Conservation (phyloP, 2,888 invertebrate genomes). For the Cabera pusaria region DNA sequence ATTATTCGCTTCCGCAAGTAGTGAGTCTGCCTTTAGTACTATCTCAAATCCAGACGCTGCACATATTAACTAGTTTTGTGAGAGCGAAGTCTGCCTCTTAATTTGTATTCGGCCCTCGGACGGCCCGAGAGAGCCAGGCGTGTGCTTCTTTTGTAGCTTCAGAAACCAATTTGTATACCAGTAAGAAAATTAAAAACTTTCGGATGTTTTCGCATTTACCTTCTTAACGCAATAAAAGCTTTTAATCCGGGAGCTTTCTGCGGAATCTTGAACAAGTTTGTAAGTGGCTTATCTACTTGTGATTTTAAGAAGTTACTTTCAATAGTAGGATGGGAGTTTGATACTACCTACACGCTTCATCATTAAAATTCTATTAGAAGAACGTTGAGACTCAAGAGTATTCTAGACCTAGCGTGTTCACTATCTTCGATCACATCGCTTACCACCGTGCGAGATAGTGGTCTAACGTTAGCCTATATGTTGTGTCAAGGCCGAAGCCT, state of each 20-base stretch:
- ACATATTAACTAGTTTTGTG: slow-evolving; percentile 69
- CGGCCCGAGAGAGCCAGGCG: slow-evolving; percentile 54
- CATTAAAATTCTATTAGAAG: too few species aligned
- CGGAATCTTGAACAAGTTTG: slow-evolving; percentile 24
- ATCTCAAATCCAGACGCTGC: slow-evolving; percentile 64
- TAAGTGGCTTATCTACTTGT: slow-evolving; percentile 15
- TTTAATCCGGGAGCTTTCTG: slow-evolving; percentile 36
- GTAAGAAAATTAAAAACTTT: slow-evolving; percentile 75
- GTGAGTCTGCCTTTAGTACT: slow-evolving; percentile 48
- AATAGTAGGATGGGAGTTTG: too few species aligned
- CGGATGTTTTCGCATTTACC: slow-evolving; percentile 55
- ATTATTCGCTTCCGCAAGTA: slow-evolving; percentile 42
- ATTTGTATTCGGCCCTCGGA: slow-evolving; percentile 74
- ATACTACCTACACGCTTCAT: too few species aligned
- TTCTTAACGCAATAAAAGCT: slow-evolving; percentile 52
- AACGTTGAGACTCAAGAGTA: too few species aligned
- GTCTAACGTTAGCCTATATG: too few species aligned
- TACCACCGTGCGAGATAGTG: too few species aligned
- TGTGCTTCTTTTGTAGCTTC: slow-evolving; percentile 73
- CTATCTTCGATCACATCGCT: too few species aligned
- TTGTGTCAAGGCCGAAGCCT: too few species aligned
- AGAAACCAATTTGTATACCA: slow-evolving; percentile 77
- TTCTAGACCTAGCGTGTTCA: too few species aligned
- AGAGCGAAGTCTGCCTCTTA: slow-evolving; percentile 65
- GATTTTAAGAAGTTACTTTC: slow-evolving; percentile 3